These are phyloP conservation scores for Meloidogyne floridensis DNA, from an alignment of 1,140 invertebrate species.

Conservation along the genomic window DNA sequence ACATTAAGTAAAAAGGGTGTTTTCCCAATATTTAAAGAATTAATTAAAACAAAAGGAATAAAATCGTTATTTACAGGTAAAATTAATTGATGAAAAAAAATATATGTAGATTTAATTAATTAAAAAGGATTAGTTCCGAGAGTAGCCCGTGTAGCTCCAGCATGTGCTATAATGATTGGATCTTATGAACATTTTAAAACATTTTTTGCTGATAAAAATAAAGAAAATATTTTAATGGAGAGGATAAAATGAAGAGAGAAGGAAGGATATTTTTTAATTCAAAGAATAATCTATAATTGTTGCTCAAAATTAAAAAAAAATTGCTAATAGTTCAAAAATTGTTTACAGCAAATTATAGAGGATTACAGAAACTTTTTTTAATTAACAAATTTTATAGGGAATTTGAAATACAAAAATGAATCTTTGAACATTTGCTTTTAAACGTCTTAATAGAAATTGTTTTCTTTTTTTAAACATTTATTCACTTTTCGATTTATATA, in stretches of 20 bases:
- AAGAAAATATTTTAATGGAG: not conserved
- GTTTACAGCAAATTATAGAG: too few species aligned
- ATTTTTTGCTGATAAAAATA: conserved; percentile 38
- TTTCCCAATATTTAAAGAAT: conserved; percentile 41
- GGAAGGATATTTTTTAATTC: not conserved
- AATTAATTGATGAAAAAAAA: not conserved
- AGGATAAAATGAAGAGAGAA: not conserved
- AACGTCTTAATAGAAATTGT: not conserved
- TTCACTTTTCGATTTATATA: not conserved
- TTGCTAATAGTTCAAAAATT: not conserved
- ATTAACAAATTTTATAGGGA: too few species aligned
- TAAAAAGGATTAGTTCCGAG: conserved; percentile 54
- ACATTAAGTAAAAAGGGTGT: not conserved
- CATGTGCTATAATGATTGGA: conserved; percentile 65
- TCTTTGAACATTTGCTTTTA: too few species aligned
- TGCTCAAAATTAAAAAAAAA: not conserved
- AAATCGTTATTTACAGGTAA: conserved; percentile 43
- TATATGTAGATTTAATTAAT: not conserved
- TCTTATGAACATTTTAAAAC: conserved; percentile 62
- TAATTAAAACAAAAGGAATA: conserved; percentile 46
- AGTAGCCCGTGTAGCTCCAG: conserved; percentile 60
- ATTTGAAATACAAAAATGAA: too few species aligned
- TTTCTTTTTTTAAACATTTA: not conserved
- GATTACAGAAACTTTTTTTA: too few species aligned
- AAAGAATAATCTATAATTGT: not conserved